These are phyloP conservation scores for Saiga tatarica DNA, from an alignment of 2,113 vertebrate species.

Conservation along the genomic window DNA sequence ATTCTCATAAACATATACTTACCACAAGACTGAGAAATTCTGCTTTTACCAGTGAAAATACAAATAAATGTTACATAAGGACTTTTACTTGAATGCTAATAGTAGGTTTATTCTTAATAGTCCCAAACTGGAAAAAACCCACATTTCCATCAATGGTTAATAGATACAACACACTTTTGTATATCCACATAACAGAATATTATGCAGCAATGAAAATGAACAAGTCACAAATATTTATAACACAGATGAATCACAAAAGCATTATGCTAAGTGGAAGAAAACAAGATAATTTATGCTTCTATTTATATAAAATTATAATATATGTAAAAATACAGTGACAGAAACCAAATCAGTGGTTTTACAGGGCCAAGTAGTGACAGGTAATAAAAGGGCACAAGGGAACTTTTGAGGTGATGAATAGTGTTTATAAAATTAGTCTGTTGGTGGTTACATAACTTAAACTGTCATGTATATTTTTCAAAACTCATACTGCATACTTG, in stretches of 20 bases:
- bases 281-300: not conserved
- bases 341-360: not conserved
- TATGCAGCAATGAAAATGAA: not conserved
- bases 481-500: not conserved
- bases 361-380: not conserved
- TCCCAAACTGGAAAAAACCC: not conserved
- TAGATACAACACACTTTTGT: not conserved
- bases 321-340: not conserved
- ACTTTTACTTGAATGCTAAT: not conserved
- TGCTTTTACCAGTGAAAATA: not conserved
- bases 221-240: not conserved
- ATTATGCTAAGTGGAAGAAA: not conserved
- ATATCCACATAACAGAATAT: not conserved
- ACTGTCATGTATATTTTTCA: not conserved
- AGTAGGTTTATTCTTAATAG: not conserved
- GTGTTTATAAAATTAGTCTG: not conserved
- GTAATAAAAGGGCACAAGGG: not conserved
- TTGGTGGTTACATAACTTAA: not conserved
- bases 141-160: not conserved
- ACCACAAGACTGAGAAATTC: not conserved
- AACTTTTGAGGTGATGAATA: not conserved
- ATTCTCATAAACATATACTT: not conserved
- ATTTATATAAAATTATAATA: not conserved
- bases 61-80: not conserved
- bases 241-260: not conserved